Conservation (phyloP, 2,113 vertebrate species). For the Equus przewalskii region DNA sequence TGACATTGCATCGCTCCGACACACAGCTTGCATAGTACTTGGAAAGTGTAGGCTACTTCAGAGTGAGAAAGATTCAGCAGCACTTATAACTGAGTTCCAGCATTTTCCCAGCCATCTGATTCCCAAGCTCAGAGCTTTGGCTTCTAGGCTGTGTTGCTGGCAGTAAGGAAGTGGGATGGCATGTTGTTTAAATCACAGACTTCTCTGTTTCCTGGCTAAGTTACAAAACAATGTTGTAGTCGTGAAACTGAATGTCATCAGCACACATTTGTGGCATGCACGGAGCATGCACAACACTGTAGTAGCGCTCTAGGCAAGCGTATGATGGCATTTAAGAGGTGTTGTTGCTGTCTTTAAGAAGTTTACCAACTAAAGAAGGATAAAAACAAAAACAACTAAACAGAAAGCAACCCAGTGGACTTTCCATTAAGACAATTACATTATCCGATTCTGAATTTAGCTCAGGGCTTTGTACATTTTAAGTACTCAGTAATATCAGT, state of each 20-base stretch:
- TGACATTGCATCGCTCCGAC: neutral
- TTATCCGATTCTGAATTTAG: neutral
- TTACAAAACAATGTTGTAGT: slow-evolving; percentile 77
- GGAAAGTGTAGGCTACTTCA: neutral
- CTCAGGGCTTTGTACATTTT: neutral
- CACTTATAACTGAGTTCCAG: slow-evolving; percentile 16
- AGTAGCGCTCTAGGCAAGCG: neutral
- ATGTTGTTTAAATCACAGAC: slow-evolving; percentile 80
- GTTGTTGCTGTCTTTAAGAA: neutral
- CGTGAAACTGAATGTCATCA: slow-evolving; percentile 69
- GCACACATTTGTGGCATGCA: slow-evolving; percentile 47
- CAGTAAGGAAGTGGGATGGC: slow-evolving; percentile 66
- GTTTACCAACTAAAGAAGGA: slow-evolving; percentile 48
- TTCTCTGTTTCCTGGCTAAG: slow-evolving; percentile 80
- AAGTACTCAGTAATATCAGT: neutral
- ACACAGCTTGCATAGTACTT: neutral
- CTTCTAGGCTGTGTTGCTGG: slow-evolving; percentile 71
- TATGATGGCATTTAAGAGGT: neutral
- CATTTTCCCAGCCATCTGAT: slow-evolving; percentile 65
- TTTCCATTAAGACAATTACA: neutral
- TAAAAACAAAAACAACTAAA: neutral
- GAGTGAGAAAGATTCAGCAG: neutral
- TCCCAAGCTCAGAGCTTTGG: slow-evolving; percentile 61
- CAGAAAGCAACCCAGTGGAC: neutral
- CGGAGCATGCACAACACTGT: neutral